Evolutionary conservation across 2,797 vertebrate species (phyloP).

Genomic region (Mionectes olivaceus): DNA sequence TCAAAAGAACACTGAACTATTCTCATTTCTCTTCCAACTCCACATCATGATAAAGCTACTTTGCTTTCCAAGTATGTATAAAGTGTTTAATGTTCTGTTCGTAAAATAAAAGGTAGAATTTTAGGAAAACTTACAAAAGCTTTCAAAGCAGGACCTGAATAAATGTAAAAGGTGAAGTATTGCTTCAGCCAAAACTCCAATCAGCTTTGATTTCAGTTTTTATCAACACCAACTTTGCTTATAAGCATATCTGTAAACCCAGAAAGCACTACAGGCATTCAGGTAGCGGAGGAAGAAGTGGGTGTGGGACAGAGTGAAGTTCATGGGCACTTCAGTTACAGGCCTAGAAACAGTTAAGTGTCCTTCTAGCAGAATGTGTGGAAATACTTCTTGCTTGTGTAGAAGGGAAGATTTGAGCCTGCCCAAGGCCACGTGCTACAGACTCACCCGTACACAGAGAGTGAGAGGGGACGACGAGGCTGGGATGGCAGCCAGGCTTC

Average conservation of each 20-base stretch:
- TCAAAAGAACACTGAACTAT: neutral
- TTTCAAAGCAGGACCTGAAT: neutral
- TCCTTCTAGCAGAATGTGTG: neutral
- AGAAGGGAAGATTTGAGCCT: neutral
- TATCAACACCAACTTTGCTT: neutral
- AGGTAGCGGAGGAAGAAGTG: neutral
- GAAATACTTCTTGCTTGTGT: neutral
- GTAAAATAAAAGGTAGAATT: neutral
- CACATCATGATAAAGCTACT: neutral
- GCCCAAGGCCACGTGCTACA: neutral
- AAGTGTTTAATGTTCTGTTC: neutral
- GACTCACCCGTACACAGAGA: neutral
- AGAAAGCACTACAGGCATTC: accelerated
- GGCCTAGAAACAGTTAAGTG: neutral
- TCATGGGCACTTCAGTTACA: neutral
- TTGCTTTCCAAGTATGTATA: neutral
- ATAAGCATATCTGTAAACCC: neutral
- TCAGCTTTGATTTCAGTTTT: neutral
- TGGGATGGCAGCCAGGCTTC: neutral
- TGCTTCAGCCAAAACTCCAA: neutral
- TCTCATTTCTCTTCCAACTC: neutral
- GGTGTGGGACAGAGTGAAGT: neutral
- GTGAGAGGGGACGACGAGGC: accelerated
- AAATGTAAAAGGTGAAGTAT: neutral
- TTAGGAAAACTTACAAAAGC: neutral